Evolutionary conservation across 2,797 vertebrate genomes (phyloP), one percentile per base, ranked within the genome.

Genomic region (Hoplostethus mediterraneus): DNA sequence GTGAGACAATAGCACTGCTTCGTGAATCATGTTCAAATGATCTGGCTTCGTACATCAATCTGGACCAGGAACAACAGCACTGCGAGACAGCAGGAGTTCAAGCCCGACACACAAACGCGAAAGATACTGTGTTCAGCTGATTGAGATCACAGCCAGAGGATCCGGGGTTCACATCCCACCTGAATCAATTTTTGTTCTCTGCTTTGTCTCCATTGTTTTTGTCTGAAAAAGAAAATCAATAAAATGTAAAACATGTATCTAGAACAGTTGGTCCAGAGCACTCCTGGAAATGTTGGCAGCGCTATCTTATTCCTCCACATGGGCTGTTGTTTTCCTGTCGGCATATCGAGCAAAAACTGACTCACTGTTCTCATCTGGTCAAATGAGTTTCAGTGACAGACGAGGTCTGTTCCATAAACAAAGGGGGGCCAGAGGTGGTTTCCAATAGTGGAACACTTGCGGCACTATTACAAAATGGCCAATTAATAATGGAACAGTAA

Each of bases 261-360:
- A 54, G 45, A 53, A 70, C 61, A 42, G 65, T 79, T 75, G 66
- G 81, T 77, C 67, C 63, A 61, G 76, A 86, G 80, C 77, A 73
- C 87, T 93, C 67, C 87, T 90, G 91, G 90, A 93, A 93, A 91
- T 81, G 73, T 89, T 71, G 77, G 78, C 83, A 61, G 79, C 21
- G 67, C 87, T 91, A 93, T 94, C 92, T 93, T 75, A 89, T 91
- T 91, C 93, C 89, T 88, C 84, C 91, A 95, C 90, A 90, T 80
- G 77, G 87, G 73, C 89, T 85, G 82, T 83, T 89, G 87, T 83
- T 92, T 94, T 94, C 92, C 93, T 93, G 90, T 87, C 71, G 68
- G 84, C 87, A 85, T 85, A 92, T 92, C 86, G 63, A 85, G 57
- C 52, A 16, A 75, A 81, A 84, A 21, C 77, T 88, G 90, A 90